Evolutionary conservation across 1,140 invertebrate genomes (phyloP), one percentile per base, ranked within the genome.

Genomic region (Rhyzopertha dominica): DNA sequence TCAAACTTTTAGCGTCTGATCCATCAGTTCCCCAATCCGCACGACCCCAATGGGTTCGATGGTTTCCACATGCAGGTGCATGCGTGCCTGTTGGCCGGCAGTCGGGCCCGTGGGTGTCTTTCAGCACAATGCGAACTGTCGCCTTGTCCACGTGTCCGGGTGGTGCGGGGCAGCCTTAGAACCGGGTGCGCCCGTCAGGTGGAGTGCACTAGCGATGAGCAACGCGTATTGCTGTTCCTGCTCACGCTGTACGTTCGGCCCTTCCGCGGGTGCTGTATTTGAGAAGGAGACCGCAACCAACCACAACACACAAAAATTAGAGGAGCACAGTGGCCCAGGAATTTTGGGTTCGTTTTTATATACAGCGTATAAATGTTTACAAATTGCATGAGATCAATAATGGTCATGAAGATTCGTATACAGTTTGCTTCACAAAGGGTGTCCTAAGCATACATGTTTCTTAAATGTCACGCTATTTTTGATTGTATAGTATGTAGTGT

Each of bases 261-360:
- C 80, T 82, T 81, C 80, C 77, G 77, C 80, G 77, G 76, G 75
- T 82, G 80, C 80, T 82, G 80, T 82, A 80, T 74, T 71, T 72
- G 79, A 82, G 80, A 81, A 83, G 80, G 80, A 79, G 78, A 81
- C 79, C 73, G 77, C 76, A 75, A 73, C 75, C 71, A 74, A 77
- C 74, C 70, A 69, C 72, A 68, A 73, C 66, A 60, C 52, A 47
- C 47, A 40, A 51, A n/a, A n/a, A n/a, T n/a, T n/a, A n/a, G n/a
- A n/a, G n/a, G n/a, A 34, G 49, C 38, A 53, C 36, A n/a, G n/a
- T n/a, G n/a, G n/a, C n/a, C n/a, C n/a, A n/a, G n/a, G n/a, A n/a
- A n/a, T n/a, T n/a, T n/a, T n/a, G n/a, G n/a, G n/a, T n/a, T n/a
- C n/a, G n/a, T n/a, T n/a, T n/a, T n/a, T n/a, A n/a, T n/a, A n/a